Evolutionary conservation across 2,113 vertebrate genomes (phyloP), one percentile per base, ranked within the genome.

Genomic region (Tupaia chinensis): DNA sequence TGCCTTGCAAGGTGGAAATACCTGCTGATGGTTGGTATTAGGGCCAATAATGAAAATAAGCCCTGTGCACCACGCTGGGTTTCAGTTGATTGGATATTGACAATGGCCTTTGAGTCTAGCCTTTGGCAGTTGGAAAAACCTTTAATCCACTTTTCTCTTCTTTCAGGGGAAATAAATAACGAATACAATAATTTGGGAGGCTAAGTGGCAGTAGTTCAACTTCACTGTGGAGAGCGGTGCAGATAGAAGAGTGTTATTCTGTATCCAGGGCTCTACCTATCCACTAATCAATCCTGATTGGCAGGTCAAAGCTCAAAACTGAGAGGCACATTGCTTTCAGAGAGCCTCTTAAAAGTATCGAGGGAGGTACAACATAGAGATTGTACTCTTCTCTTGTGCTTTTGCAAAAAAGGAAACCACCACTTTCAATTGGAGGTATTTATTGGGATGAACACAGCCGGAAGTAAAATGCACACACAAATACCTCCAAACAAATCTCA

Each of bases 131-230:
- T 20, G 83, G 65, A 34, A 92, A 95, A 81, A 53, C 25, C 2
- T 91, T 91, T 83, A 56, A 56, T 29, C 74, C 88, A 87, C 22
- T 93, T 94, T 79, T 84, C 70, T 77, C 53, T 86, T 96, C 8
- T 29, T 95, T 95, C 27, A 25, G 9, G 20, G 68, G 53, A 58
- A 83, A 66, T 84, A 88, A 69, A 94, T 84, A 29, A 14, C 22
- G 5, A 54, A 4, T 60, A 23, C 16, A 19, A 63, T 79, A 23
- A 87, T 78, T 93, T 73, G 79, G 73, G 56, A 89, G 56, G 32
- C 7, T 29, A 34, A 56, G n/a, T 34, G 66, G 56, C 5, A 14
- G 27, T 44, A 65, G 70, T 61, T 80, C 27, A 61, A 3, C 14
- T 87, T 65, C 10, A 13, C 58, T 69, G 4, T 27, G 73, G 44